A percentile compares a stretch with the other conserved stretches of the same genome.
Conservation (phyloP, 1,140 invertebrate genomes). For the Pararge aegeria region DNA sequence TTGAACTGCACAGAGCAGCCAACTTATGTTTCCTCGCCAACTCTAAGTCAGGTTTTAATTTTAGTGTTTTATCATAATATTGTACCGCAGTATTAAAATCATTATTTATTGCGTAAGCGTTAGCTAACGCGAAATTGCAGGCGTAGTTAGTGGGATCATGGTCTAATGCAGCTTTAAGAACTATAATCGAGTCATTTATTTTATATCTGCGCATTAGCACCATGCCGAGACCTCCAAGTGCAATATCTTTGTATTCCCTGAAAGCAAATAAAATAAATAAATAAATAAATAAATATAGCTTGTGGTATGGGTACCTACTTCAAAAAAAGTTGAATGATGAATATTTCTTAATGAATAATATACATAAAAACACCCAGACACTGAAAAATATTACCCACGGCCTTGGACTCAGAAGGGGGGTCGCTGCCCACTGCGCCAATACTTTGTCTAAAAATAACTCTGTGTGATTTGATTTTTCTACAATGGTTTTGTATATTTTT, state of each 20-base stretch:
- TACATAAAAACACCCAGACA: too few species aligned
- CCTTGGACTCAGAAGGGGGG: too few species aligned
- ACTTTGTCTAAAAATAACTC: too few species aligned
- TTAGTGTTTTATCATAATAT: conserved; percentile 86
- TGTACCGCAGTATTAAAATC: conserved; percentile 83
- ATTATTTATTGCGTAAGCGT: conserved; percentile 85
- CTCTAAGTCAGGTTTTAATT: conserved; percentile 77
- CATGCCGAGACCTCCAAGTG: conserved; percentile 90
- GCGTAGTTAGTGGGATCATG: conserved; percentile 86
- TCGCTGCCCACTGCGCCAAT: too few species aligned
- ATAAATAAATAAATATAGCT: too few species aligned
- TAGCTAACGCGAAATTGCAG: conserved; percentile 89
- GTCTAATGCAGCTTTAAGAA: conserved; percentile 90
- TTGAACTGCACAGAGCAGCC: conserved; percentile 85
- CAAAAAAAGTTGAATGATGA: too few species aligned
- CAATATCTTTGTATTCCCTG: conserved; percentile 88
- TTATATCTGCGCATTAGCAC: conserved; percentile 88
- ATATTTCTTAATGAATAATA: too few species aligned
- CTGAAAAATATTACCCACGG: too few species aligned
- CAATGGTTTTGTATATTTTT: too few species aligned
- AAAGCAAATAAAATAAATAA: conserved; percentile 23
- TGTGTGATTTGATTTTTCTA: too few species aligned
- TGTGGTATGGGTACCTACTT: too few species aligned
- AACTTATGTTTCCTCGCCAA: conserved; percentile 82
- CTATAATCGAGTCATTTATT: conserved; percentile 88